A percentile compares a stretch with the other conserved stretches of the same genome.
Conservation (phyloP, 2,888 invertebrate species). For the Lysandra coridon region DNA sequence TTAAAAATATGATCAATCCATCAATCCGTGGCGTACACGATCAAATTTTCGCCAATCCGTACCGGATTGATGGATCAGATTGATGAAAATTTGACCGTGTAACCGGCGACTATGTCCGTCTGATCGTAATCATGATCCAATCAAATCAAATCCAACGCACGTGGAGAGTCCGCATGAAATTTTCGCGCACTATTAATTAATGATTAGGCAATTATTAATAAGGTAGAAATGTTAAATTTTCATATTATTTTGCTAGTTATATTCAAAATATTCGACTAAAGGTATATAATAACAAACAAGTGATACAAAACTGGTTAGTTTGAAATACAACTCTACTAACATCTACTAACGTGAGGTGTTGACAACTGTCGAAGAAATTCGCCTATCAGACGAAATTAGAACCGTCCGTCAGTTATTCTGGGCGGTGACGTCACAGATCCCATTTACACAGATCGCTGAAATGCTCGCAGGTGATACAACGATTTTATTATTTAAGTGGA, state of each 20-base stretch:
- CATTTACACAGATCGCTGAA: conserved; percentile 40
- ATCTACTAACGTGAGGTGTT: neutral
- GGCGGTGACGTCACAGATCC: conserved; percentile 67
- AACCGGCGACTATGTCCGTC: too few species aligned
- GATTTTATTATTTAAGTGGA: neutral
- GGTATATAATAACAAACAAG: neutral
- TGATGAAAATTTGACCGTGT: too few species aligned
- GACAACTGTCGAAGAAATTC: conserved; percentile 28
- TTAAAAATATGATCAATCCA: too few species aligned
- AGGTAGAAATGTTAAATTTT: too few species aligned
- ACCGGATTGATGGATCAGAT: too few species aligned
- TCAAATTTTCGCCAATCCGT: too few species aligned
- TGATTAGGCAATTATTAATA: too few species aligned
- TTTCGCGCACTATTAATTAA: too few species aligned
- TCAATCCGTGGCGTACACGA: too few species aligned
- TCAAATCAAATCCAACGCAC: too few species aligned
- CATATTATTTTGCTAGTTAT: neutral
- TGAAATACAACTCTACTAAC: neutral
- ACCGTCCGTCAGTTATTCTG: conserved; percentile 70
- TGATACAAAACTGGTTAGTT: neutral
- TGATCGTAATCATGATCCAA: too few species aligned
- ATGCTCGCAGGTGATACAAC: conserved; percentile 31
- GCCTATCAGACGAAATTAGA: conserved; percentile 55
- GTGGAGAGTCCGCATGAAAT: too few species aligned
- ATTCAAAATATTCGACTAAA: neutral